Conservation (phyloP, 2,797 vertebrate species). For the Rhinichthys osculus region DNA sequence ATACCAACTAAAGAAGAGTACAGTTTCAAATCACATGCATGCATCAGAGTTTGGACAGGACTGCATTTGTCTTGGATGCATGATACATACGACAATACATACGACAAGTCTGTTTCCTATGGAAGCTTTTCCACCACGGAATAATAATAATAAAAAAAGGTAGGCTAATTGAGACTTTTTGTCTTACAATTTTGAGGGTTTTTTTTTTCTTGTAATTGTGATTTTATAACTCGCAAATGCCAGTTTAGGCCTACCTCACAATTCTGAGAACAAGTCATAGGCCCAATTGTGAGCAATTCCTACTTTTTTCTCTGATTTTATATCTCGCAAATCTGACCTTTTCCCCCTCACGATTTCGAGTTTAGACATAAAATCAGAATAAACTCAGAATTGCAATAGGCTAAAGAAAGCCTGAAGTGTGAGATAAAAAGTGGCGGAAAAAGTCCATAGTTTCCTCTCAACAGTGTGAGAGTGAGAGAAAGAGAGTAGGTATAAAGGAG, state of each 20-base stretch:
- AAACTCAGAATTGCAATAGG: no score
- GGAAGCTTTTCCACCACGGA: not conserved
- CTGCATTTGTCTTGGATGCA: not conserved
- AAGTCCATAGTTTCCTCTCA: not conserved
- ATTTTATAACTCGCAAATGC: not conserved
- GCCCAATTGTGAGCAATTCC: no score
- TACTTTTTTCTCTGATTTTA: no score
- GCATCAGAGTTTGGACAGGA: not conserved
- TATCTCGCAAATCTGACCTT: no score
- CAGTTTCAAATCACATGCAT: not conserved
- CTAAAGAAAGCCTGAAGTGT: no score
- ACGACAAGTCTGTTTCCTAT: not conserved
- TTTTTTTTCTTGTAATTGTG: no score
- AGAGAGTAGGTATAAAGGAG: not conserved
- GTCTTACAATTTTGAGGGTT: not conserved
- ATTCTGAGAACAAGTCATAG: no score
- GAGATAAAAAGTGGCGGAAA: not conserved
- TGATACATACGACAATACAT: not conserved
- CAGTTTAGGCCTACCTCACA: no score
- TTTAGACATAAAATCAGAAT: not conserved
- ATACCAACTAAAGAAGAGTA: slow-evolving; percentile 70
- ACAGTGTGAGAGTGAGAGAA: not conserved
- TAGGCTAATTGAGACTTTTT: not conserved
- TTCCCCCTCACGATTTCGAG: not conserved
- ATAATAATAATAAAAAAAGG: not conserved